These are phyloP conservation scores for Cinclus mexicanus DNA, from an alignment of 2,113 vertebrate species.

Conservation along the genomic window DNA sequence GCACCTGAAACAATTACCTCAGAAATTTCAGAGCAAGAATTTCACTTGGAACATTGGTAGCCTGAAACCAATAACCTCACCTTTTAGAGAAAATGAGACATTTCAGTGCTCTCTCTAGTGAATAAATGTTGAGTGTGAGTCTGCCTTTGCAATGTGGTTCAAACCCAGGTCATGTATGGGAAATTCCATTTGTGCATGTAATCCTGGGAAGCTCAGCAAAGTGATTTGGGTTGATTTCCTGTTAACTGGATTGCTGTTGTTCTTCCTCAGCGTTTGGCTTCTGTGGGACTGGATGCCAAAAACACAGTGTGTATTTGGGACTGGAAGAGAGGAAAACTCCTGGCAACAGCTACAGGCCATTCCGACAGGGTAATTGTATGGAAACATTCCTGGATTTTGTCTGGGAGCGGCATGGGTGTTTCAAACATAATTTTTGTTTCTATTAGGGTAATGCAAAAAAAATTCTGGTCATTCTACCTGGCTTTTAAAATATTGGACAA, in stretches of 20 bases:
- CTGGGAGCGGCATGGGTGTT: not conserved
- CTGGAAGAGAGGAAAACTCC: constrained; percentile 91
- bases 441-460: not conserved
- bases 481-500: not conserved
- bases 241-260: constrained; percentile 22
- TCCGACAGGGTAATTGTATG: constrained; percentile 81
- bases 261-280: constrained; percentile 84
- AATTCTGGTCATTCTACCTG: not conserved
- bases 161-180: not conserved
- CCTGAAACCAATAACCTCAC: not conserved
- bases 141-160: not conserved
- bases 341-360: constrained; percentile 93
- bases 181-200: not conserved
- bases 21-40: not conserved
- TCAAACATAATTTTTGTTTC: not conserved
- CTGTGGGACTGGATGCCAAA: constrained; percentile 94
- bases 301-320: constrained; percentile 97
- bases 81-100: not conserved
- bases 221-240: not conserved
- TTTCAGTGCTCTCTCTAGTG: not conserved
- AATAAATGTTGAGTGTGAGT: not conserved
- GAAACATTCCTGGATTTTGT: not conserved
- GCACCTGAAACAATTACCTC: not conserved
- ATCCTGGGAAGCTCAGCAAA: not conserved
- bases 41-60: not conserved